phyloP scores from a whole-genome alignment of 1,140 invertebrate species.

The Drosophila varians region DNA sequence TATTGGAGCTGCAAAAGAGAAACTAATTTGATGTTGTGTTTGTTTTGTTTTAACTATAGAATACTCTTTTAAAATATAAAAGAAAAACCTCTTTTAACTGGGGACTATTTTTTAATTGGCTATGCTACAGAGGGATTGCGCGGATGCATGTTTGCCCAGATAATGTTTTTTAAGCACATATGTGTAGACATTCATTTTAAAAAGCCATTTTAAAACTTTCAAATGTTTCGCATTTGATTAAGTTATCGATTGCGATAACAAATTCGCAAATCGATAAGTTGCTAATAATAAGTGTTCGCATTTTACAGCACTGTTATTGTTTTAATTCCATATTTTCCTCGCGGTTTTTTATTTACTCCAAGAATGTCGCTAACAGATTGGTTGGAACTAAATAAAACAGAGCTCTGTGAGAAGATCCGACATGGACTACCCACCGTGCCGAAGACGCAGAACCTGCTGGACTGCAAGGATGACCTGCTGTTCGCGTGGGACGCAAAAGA shows the following conservation, averaged over 20 bases:
- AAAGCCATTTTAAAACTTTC: too few relatives aligned
- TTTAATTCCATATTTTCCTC: conserved; percentile 2
- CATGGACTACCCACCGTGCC: conserved; percentile 48
- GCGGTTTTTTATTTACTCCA: background rate
- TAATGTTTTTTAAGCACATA: background rate
- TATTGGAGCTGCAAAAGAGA: conserved; percentile 46
- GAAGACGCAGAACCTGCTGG: conserved; percentile 72
- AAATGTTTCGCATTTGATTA: background rate
- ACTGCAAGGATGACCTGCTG: conserved; percentile 78
- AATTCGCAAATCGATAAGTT: background rate
- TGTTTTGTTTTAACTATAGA: background rate
- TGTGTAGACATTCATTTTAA: too few relatives aligned
- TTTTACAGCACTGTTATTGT: background rate
- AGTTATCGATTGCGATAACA: background rate
- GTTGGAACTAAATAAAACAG: conserved; percentile 63
- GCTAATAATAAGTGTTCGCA: background rate
- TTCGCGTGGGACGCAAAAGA: conserved; percentile 73
- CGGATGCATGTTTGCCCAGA: too few relatives aligned
- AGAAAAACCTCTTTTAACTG: background rate
- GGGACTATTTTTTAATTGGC: background rate
- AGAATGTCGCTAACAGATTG: conserved; percentile 64
- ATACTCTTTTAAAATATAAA: background rate
- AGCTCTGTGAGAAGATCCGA: conserved; percentile 71
- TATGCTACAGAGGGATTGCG: background rate
- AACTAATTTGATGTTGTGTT: background rate